Percentiles rank a stretch among this genome's conserved stretches.
Evolutionary conservation across 2,797 vertebrate genomes (phyloP).

Genomic region (Eutrigla gurnardus): DNA sequence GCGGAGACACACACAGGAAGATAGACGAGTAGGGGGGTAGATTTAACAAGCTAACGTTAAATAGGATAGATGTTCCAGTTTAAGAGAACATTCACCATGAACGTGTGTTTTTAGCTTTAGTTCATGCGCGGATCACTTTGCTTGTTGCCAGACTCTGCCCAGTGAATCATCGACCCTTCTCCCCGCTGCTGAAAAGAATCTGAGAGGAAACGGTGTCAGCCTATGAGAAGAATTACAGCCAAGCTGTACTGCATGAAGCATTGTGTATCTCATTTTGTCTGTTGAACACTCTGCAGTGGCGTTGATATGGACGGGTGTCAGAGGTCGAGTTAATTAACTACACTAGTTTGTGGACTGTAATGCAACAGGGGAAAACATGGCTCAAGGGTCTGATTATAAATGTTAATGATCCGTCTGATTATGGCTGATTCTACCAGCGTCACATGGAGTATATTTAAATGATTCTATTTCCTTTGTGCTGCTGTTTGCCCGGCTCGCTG

Average conservation of each 20-base stretch:
- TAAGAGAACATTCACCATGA: too few relatives aligned
- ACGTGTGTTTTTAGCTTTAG: too few relatives aligned
- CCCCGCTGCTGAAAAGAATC: too few relatives aligned
- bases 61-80: too few relatives aligned
- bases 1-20: too few relatives aligned
- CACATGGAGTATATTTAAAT: background rate
- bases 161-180: too few relatives aligned
- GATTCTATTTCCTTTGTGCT: background rate
- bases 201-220: background rate
- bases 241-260: constrained; percentile 12
- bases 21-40: too few relatives aligned
- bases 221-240: constrained; percentile 22
- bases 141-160: too few relatives aligned
- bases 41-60: too few relatives aligned
- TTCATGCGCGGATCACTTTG: too few relatives aligned
- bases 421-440: background rate
- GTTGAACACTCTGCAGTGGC: constrained; percentile 16
- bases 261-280: constrained; percentile 27
- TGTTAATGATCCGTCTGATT: constrained; percentile 23
- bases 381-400: constrained; percentile 38
- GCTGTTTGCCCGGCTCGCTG: constrained; percentile 7
- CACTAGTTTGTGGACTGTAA: constrained; percentile 34
- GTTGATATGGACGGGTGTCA: constrained; percentile 22
- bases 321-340: constrained; percentile 47
- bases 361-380: constrained; percentile 34